phyloP scores from a whole-genome alignment of 2,113 vertebrate species.

The Tylochromis polylepis region DNA sequence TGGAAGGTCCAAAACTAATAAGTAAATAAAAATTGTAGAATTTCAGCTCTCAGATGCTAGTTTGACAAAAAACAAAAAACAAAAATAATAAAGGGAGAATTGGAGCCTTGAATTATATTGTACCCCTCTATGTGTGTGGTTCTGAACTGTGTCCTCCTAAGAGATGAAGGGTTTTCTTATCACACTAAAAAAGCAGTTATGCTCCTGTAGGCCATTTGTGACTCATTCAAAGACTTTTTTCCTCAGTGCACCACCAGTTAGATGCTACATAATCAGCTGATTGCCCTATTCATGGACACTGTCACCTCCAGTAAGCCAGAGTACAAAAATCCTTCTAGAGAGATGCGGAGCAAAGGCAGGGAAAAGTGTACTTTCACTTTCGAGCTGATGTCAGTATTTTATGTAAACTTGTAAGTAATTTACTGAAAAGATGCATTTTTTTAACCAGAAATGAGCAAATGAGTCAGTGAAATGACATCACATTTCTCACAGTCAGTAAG shows the following conservation, averaged over 20 bases:
- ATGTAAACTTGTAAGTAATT: background rate
- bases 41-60: background rate
- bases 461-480: background rate
- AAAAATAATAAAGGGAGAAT: background rate
- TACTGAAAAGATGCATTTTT: background rate
- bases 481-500: background rate
- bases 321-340: background rate
- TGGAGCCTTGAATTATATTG: background rate
- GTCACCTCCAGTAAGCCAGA: background rate
- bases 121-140: background rate
- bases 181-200: background rate
- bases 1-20: background rate
- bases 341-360: accelerated
- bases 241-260: background rate
- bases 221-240: slow-evolving; percentile 12
- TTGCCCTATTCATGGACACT: background rate
- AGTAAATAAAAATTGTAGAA: background rate
- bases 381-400: background rate
- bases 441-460: background rate
- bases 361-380: background rate
- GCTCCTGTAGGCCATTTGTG: background rate
- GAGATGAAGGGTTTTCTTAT: slow-evolving; percentile 4
- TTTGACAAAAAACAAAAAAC: background rate
- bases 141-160: background rate
- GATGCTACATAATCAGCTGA: background rate